Conservation (phyloP, 2,888 invertebrate species). For the Caenorhabditis imperialis region DNA sequence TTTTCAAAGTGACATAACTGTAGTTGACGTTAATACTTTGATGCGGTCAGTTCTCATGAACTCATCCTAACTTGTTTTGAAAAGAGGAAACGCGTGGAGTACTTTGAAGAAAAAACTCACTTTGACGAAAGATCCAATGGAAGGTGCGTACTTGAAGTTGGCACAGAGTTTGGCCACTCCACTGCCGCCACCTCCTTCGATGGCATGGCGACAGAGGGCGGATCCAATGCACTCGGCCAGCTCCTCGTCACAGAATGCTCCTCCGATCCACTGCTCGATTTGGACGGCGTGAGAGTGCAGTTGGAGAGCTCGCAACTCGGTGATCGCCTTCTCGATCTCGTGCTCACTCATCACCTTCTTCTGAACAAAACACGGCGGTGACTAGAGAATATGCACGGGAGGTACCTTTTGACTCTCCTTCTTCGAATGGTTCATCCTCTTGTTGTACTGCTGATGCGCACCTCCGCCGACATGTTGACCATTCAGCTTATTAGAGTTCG, state of each 20-base stretch:
- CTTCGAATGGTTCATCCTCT: slow-evolving; percentile 48
- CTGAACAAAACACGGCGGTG: slow-evolving; percentile 24
- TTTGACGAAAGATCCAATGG: slow-evolving; percentile 66
- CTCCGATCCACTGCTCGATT: slow-evolving; percentile 65
- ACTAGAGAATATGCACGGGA: neutral
- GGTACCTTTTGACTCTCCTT: slow-evolving; percentile 47
- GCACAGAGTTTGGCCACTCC: slow-evolving; percentile 70
- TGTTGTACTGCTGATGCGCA: slow-evolving; percentile 45
- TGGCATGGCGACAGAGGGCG: slow-evolving; percentile 70
- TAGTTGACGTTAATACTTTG: too few relatives aligned
- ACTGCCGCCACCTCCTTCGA: slow-evolving; percentile 72
- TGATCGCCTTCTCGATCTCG: slow-evolving; percentile 58
- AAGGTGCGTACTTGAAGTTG: slow-evolving; percentile 66
- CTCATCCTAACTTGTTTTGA: too few relatives aligned
- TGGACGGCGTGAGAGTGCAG: slow-evolving; percentile 50
- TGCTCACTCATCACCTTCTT: slow-evolving; percentile 62
- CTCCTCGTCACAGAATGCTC: slow-evolving; percentile 66
- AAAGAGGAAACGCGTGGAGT: too few relatives aligned
- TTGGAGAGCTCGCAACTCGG: slow-evolving; percentile 55
- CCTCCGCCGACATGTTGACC: slow-evolving; percentile 49
- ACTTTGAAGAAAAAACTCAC: too few relatives aligned
- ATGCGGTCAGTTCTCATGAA: too few relatives aligned
- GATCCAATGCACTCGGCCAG: slow-evolving; percentile 66
- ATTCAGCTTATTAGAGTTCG: slow-evolving; percentile 57
- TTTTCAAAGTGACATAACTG: too few relatives aligned